Evolutionary conservation across 30 jellyfish, hydroid and myxozoan species (phyloP), one percentile per base, ranked within the genome.

Genomic region (Catostylus mosaicus): DNA sequence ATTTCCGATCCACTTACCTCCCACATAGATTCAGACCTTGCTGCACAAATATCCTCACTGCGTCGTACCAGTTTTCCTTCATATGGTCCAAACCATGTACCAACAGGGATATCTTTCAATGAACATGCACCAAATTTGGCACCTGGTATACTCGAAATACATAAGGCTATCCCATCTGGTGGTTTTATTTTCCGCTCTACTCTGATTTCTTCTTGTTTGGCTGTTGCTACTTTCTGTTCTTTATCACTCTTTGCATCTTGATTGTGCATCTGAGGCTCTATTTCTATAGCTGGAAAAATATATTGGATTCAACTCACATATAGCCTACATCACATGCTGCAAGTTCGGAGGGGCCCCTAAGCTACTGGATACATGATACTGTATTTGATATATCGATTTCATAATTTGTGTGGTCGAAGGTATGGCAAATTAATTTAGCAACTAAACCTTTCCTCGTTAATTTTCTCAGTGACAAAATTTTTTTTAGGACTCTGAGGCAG

Each of bases 21-120:
- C 98, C 98, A 93, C 98, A 93, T 93, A 37, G 37, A 83, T 63
- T 93, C 98, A 14, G 96, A 87, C 38, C 38, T 45, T 24, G 52
- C 32, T 0, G 92, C 96, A 23, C 54, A 77, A 18, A 73, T 30
- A n/a, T 30, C 54, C 19, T 87, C 90, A 32, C 83, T 68, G 18
- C 85, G 85, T 35, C 96, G 80, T 16, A 87, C 97, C 32, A 87
- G 76, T 51, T 81, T 93, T 35, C 98, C 98, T 77, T 93, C 98
- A 45, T 80, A 93, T n/a, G 98, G 98, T 9, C 98, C 98, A 88
- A 93, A 93, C 97, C 98, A 93, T 19, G 98, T 93, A 20, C 98
- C 98, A 43, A 69, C 93, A 18, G 88, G 97, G 5, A 93, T 82
- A 5, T 88, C 78, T 59, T 77, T 69, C 34, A 84, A 50, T 29